Evolutionary conservation across 2,888 invertebrate genomes (phyloP).

Genomic region (Scaptomyza cyrtandrae): DNA sequence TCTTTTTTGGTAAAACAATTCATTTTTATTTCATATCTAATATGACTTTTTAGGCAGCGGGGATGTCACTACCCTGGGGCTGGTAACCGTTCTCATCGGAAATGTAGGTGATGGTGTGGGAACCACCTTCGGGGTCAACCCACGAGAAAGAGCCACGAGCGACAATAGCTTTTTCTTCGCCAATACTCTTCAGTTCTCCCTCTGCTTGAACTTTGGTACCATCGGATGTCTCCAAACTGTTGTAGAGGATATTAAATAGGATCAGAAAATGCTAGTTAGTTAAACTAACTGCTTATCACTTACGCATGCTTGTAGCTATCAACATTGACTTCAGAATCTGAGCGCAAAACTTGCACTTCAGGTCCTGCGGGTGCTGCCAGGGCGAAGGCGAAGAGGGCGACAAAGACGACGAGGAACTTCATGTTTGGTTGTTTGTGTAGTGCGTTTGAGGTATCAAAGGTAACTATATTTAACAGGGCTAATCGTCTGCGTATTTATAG

Average conservation of each 20-base stretch:
- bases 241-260: too few species aligned
- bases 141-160: slow-evolving; percentile 82
- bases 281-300: slow-evolving; percentile 1
- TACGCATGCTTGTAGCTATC: slow-evolving; percentile 85
- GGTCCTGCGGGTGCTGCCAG: slow-evolving; percentile 64
- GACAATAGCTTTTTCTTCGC: slow-evolving; percentile 72
- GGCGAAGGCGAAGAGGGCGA: slow-evolving; percentile 71
- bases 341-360: slow-evolving; percentile 1
- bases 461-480: slow-evolving; percentile 40
- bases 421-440: slow-evolving; percentile 51
- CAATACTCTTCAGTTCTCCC: slow-evolving; percentile 66
- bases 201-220: slow-evolving; percentile 44
- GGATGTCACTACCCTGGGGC: slow-evolving; percentile 85
- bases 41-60: slow-evolving; percentile 60
- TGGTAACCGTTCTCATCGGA: slow-evolving; percentile 84
- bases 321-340: slow-evolving; percentile 79
- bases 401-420: slow-evolving; percentile 78
- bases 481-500: slow-evolving; percentile 43
- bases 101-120: slow-evolving; percentile 85
- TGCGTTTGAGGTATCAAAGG: slow-evolving; percentile 54
- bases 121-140: slow-evolving; percentile 85
- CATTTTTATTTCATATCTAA: slow-evolving; percentile 31
- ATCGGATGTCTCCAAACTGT: slow-evolving; percentile 66
- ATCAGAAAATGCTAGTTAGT: background rate
- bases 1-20: slow-evolving; percentile 26